These are phyloP conservation scores for Borostomias antarcticus DNA, from an alignment of 2,797 vertebrate genomes.

Conservation along the genomic window DNA sequence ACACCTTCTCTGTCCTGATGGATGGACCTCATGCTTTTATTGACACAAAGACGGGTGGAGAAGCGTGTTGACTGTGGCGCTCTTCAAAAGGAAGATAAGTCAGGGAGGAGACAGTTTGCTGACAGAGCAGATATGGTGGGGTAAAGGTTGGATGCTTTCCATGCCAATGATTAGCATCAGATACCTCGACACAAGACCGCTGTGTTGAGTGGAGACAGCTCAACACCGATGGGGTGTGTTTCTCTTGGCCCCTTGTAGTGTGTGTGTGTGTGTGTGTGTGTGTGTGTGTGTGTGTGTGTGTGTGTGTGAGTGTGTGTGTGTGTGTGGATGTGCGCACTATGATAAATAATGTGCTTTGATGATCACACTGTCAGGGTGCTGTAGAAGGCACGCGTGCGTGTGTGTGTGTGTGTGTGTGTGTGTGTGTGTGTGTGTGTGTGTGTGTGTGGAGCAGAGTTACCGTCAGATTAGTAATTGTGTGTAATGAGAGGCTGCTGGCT, in stretches of 20 bases:
- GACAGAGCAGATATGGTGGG: slow-evolving; percentile 49
- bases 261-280: too few relatives aligned
- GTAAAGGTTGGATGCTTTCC: slow-evolving; percentile 35
- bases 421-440: background rate
- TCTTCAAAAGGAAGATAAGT: slow-evolving; percentile 37
- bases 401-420: background rate
- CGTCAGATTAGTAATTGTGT: slow-evolving; percentile 47
- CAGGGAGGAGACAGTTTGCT: slow-evolving; percentile 50
- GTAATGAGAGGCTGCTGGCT: slow-evolving; percentile 45
- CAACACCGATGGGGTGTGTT: too few relatives aligned
- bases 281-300: too few relatives aligned
- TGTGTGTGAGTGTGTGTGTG: background rate
- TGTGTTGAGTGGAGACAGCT: too few relatives aligned
- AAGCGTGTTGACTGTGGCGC: slow-evolving; percentile 43
- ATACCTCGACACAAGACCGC: background rate
- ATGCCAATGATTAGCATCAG: slow-evolving; percentile 41
- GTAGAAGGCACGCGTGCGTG: too few relatives aligned
- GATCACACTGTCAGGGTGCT: slow-evolving; percentile 33
- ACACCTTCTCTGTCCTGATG: background rate
- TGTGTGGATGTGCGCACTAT: slow-evolving; percentile 25
- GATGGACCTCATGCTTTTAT: slow-evolving; percentile 31
- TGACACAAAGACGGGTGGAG: slow-evolving; percentile 50
- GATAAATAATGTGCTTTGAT: slow-evolving; percentile 40
- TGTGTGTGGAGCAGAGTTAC: slow-evolving; percentile 26
- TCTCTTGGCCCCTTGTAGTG: too few relatives aligned